Percentiles rank a stretch among this genome's conserved stretches.
Conservation (phyloP, 92 coral and sea anemone species). For the Desmophyllum pertusum region DNA sequence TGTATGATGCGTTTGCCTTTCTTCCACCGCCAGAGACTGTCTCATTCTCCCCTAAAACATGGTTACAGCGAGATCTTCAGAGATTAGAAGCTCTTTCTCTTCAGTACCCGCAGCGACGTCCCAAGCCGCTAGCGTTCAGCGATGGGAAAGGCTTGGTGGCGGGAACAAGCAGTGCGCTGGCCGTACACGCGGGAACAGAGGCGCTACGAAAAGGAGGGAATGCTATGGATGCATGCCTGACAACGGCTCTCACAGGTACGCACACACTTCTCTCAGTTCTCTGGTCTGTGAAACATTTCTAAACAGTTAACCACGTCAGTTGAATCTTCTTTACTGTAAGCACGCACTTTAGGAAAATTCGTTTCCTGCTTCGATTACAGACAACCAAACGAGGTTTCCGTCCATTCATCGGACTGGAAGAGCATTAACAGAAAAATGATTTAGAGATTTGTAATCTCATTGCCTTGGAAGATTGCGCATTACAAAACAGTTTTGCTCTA, state of each 20-base stretch:
- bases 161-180: constrained; percentile 77
- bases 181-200: constrained; percentile 88
- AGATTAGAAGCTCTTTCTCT: constrained; percentile 72
- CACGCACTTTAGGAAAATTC: not conserved
- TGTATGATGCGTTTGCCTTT: not conserved
- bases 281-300: not conserved
- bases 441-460: not conserved
- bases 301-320: not conserved
- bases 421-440: not conserved
- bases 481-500: not conserved
- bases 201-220: constrained; percentile 91
- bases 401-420: not conserved
- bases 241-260: constrained; percentile 92
- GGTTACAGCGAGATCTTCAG: constrained; percentile 69
- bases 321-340: not conserved
- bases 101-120: constrained; percentile 51
- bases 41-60: constrained; percentile 86
- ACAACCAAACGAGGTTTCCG: no score
- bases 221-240: constrained; percentile 94
- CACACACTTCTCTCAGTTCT: no score
- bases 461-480: not conserved
- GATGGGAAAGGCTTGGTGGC: constrained; percentile 81
- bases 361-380: not conserved
- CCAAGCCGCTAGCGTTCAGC: constrained; percentile 89
- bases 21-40: constrained; percentile 36